phyloP scores from a whole-genome alignment of 2,113 vertebrate species.

The Oncorhynchus kisutch region DNA sequence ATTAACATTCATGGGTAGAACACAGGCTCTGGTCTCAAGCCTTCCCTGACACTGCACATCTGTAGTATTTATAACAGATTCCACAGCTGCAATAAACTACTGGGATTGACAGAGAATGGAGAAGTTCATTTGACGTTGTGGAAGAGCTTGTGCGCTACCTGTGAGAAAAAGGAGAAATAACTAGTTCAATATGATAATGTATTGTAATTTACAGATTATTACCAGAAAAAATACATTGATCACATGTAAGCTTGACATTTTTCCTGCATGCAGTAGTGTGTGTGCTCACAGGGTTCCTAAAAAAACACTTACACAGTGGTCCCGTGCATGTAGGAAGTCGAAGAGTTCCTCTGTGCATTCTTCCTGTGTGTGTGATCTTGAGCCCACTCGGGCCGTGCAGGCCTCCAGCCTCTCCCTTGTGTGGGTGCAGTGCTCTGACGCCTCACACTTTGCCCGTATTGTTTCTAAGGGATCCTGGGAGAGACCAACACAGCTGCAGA shows the following conservation, averaged over 20 bases:
- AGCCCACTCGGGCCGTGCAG: conserved; percentile 77
- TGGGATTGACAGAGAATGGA: neutral
- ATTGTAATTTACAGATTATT: conserved; percentile 64
- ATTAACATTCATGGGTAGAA: conserved; percentile 48
- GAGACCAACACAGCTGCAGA: neutral
- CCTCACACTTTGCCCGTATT: conserved; percentile 80
- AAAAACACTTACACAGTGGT: conserved; percentile 85
- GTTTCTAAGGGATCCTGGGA: conserved; percentile 82
- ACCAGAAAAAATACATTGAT: conserved; percentile 19
- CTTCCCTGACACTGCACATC: conserved; percentile 20
- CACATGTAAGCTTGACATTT: conserved; percentile 28
- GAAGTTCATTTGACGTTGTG: conserved; percentile 64
- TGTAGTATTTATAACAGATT: conserved; percentile 20
- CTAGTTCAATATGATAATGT: neutral
- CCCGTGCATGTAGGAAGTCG: conserved; percentile 84
- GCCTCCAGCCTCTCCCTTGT: conserved; percentile 76
- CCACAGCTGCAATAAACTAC: conserved; percentile 17
- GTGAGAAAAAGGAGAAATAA: conserved; percentile 11
- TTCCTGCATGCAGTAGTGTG: conserved; percentile 69
- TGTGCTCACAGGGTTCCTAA: neutral
- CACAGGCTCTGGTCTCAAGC: conserved; percentile 7
- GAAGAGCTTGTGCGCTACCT: conserved; percentile 73
- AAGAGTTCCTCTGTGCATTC: conserved; percentile 85
- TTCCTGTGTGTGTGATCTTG: conserved; percentile 77
- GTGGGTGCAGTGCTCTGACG: conserved; percentile 81